phyloP scores from a whole-genome alignment of 2,888 invertebrate species.

The Acanthacorydalis orientalis region DNA sequence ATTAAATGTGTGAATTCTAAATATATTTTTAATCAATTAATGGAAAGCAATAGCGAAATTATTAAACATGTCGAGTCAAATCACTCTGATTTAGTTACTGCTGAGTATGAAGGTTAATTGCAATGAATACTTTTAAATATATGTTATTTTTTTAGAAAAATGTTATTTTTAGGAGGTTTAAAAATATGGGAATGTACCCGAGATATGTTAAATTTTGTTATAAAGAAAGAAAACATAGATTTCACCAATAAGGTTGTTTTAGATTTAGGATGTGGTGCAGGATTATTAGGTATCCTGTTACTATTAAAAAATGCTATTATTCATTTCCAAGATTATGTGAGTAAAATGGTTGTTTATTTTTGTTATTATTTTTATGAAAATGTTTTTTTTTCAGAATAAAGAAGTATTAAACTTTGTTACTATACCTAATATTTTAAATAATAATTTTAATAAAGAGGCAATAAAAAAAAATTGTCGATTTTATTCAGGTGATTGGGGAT shows the following conservation, averaged over 20 bases:
- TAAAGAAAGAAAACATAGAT: conserved; percentile 18
- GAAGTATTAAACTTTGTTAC: conserved; percentile 71
- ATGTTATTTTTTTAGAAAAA: not conserved
- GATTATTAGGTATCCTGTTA: conserved; percentile 70
- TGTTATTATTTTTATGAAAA: not conserved
- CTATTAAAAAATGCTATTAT: conserved; percentile 48
- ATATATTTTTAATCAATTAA: too few species aligned
- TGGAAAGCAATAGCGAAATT: conserved; percentile 16
- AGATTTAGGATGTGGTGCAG: conserved; percentile 88
- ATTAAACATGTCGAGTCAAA: conserved; percentile 38
- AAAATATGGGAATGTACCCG: conserved; percentile 93
- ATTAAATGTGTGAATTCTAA: too few species aligned
- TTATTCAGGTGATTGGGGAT: conserved; percentile 49
- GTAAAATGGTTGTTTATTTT: conserved; percentile 18
- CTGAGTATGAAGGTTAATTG: conserved; percentile 58
- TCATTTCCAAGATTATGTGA: conserved; percentile 90
- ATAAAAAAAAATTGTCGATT: conserved; percentile 30
- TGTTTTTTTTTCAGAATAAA: conserved; percentile 47
- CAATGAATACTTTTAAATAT: not conserved
- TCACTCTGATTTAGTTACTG: conserved; percentile 58
- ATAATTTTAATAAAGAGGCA: conserved; percentile 31
- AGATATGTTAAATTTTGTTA: conserved; percentile 56
- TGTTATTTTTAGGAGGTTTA: conserved; percentile 54
- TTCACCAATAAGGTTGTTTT: conserved; percentile 43
- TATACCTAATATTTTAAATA: conserved; percentile 61